phyloP scores from a whole-genome alignment of 2,888 invertebrate genomes.

The Caenorhabditis uteleia region DNA sequence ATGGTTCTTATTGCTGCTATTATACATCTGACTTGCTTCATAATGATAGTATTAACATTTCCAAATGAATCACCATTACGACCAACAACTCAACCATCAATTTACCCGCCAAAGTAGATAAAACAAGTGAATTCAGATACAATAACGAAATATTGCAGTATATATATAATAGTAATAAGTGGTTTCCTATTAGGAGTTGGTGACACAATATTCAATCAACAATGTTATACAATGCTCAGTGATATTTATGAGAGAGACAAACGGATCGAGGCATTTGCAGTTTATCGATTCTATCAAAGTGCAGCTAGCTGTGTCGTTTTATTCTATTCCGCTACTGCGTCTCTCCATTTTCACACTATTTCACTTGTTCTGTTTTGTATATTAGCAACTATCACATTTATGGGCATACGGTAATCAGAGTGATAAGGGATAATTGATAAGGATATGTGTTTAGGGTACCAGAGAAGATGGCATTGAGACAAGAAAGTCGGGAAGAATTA shows the following conservation, averaged over 20 bases:
- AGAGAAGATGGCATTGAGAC: no score
- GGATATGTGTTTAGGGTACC: no score
- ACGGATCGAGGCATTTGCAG: constrained; percentile 36
- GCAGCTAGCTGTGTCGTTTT: constrained; percentile 24
- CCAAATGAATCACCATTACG: constrained; percentile 23
- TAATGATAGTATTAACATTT: constrained; percentile 27
- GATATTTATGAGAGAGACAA: constrained; percentile 30
- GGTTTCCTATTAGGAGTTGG: constrained; percentile 30
- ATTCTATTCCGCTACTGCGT: constrained; percentile 22
- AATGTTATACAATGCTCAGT: constrained; percentile 34
- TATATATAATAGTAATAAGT: constrained; percentile 8
- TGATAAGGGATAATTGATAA: no score
- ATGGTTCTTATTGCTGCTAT: constrained; percentile 23
- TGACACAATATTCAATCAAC: constrained; percentile 30
- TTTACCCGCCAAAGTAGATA: constrained; percentile 13
- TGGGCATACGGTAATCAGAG: constrained; percentile 24
- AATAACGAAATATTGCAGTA: constrained; percentile 5
- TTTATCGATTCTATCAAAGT: constrained; percentile 30
- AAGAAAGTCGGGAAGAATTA: no score
- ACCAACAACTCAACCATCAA: constrained; percentile 9
- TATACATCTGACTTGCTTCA: constrained; percentile 32
- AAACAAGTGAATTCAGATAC: neutral
- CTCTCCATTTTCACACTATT: constrained; percentile 10
- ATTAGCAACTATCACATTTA: constrained; percentile 19
- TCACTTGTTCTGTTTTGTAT: constrained; percentile 11